phyloP scores from a whole-genome alignment of 2,888 invertebrate genomes.

The Thera britannica region DNA sequence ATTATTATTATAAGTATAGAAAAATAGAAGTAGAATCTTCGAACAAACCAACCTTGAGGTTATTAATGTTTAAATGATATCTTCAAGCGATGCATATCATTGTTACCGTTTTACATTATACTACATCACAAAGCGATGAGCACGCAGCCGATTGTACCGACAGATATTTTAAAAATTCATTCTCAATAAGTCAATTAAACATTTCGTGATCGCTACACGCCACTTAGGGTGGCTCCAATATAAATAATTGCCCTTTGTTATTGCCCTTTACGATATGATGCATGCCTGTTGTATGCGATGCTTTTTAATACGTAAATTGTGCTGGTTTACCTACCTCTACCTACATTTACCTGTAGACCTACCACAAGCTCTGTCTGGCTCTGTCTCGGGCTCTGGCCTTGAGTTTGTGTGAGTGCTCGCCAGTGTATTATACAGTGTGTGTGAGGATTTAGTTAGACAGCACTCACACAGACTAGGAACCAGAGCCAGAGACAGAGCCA shows the following conservation, averaged over 20 bases:
- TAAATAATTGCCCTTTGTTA: conserved; percentile 80
- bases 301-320: conserved; percentile 31
- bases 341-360: too few relatives aligned
- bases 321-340: conserved; percentile 20
- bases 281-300: conserved; percentile 33
- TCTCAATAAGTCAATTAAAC: conserved; percentile 85
- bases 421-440: too few relatives aligned
- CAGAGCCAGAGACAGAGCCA: too few relatives aligned
- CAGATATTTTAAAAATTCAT: conserved; percentile 79
- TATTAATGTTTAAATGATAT: not conserved
- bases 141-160: conserved; percentile 68
- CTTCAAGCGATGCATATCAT: not conserved
- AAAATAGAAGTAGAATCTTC: too few relatives aligned
- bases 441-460: too few relatives aligned
- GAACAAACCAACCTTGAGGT: too few relatives aligned
- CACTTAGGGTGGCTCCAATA: conserved; percentile 75
- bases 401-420: too few relatives aligned
- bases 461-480: too few relatives aligned
- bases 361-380: too few relatives aligned
- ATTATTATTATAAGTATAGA: too few relatives aligned
- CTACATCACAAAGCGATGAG: conserved; percentile 60
- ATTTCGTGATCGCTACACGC: conserved; percentile 74
- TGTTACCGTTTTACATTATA: conserved; percentile 45
- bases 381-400: too few relatives aligned
- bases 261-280: conserved; percentile 60